These are phyloP conservation scores for Cherax quadricarinatus DNA, from an alignment of 1,140 invertebrate genomes.

Conservation along the genomic window DNA sequence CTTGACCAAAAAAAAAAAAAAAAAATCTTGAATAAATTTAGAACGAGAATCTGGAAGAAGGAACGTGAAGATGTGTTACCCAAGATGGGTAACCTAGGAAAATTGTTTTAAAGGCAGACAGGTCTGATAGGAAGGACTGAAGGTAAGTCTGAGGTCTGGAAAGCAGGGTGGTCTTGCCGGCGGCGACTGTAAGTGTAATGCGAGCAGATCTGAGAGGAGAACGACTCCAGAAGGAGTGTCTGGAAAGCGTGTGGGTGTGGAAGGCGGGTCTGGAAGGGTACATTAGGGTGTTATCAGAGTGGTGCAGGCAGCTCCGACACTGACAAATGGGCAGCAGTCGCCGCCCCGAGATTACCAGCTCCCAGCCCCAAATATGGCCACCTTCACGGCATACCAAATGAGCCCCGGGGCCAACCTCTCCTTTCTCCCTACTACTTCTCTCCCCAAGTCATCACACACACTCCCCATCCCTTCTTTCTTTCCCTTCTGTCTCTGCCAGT, in stretches of 20 bases:
- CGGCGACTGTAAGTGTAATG: background rate
- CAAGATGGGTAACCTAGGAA: background rate
- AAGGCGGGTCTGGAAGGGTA: slow-evolving; percentile 18
- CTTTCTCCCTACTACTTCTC: background rate
- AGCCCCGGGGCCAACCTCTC: background rate
- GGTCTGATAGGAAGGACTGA: background rate
- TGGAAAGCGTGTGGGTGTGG: background rate
- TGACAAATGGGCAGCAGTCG: slow-evolving; percentile 53
- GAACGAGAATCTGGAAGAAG: background rate
- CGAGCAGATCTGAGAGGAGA: background rate
- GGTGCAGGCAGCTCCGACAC: slow-evolving; percentile 61
- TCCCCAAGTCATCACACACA: background rate
- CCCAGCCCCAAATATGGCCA: background rate
- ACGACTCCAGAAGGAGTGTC: background rate
- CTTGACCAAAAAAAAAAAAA: too few species aligned
- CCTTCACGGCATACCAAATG: background rate
- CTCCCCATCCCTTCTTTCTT: background rate
- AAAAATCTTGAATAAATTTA: too few species aligned
- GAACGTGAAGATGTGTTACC: background rate
- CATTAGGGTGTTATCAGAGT: slow-evolving; percentile 67
- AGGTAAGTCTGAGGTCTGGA: background rate
- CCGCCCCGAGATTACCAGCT: slow-evolving; percentile 35
- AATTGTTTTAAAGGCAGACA: background rate
- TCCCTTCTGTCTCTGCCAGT: background rate
- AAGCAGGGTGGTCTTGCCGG: background rate